Conservation (phyloP, 2,888 invertebrate genomes). For the Pyrocoelia pectoralis region DNA sequence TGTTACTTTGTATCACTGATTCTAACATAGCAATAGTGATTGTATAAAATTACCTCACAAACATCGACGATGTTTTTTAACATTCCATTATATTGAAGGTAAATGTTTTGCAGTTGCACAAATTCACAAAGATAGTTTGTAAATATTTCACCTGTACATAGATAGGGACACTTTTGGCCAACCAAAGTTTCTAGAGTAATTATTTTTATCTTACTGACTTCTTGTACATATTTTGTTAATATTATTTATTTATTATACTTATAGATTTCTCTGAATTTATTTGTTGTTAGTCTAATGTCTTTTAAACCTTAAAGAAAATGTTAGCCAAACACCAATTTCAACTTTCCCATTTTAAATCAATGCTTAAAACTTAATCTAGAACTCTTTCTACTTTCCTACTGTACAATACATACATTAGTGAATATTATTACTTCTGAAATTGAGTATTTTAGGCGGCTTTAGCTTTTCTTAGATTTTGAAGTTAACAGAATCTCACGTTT, state of each 20-base stretch:
- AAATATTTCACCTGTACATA: conserved; percentile 33
- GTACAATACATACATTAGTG: conserved; percentile 18
- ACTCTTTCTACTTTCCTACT: conserved; percentile 6
- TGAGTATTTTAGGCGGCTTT: conserved; percentile 25
- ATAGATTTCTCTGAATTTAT: conserved; percentile 37
- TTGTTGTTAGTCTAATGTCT: conserved; percentile 42
- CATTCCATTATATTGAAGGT: conserved; percentile 9
- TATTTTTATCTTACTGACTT: conserved; percentile 45
- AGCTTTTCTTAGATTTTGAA: conserved; percentile 16
- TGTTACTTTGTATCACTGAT: conserved; percentile 1
- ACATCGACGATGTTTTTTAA: not conserved
- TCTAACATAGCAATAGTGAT: not conserved
- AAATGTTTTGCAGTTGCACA: conserved; percentile 25
- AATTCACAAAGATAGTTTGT: conserved; percentile 22
- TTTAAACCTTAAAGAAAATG: not conserved
- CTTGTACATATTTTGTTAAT: conserved; percentile 50
- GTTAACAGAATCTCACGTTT: conserved; percentile 10
- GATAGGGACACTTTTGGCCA: conserved; percentile 48
- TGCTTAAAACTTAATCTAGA: not conserved
- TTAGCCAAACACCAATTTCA: conserved; percentile 1
- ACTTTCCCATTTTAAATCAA: not conserved
- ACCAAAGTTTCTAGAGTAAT: conserved; percentile 53
- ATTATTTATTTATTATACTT: conserved; percentile 45
- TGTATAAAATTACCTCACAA: too few relatives aligned
- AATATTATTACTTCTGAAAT: conserved; percentile 25